Conservation (phyloP, 2,113 vertebrate species). For the Coregonus clupeaformis region DNA sequence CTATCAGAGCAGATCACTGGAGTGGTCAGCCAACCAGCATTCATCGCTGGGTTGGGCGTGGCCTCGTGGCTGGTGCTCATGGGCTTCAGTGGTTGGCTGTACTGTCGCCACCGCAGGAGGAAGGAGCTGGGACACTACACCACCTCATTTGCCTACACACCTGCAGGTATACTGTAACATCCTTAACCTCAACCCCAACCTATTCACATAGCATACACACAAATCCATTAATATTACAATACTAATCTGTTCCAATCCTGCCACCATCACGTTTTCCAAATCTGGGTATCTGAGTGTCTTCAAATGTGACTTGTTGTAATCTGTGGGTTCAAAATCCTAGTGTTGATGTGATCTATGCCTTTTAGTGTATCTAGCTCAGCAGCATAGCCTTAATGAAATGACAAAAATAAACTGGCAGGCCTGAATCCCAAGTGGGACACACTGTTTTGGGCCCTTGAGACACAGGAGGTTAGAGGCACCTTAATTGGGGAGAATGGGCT, state of each 20-base stretch:
- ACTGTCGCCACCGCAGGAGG: conserved; percentile 84
- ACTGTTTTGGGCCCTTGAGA: conserved; percentile 18
- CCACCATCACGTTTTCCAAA: conserved; percentile 12
- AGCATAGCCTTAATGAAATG: too few relatives aligned
- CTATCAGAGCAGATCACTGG: conserved; percentile 80
- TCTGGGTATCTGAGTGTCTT: not conserved
- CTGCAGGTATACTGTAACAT: conserved; percentile 73
- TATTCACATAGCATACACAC: not conserved
- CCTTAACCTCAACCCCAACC: not conserved
- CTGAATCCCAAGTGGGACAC: conserved; percentile 15
- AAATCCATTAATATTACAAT: not conserved
- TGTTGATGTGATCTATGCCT: conserved; percentile 11
- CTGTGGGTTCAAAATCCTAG: not conserved
- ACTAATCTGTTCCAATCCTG: not conserved
- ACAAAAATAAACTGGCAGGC: conserved; percentile 35
- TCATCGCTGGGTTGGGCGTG: conserved; percentile 85
- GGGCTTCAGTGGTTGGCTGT: conserved; percentile 84
- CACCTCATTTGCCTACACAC: conserved; percentile 93
- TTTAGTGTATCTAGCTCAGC: conserved; percentile 28
- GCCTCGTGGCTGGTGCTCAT: conserved; percentile 87
- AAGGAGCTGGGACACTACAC: conserved; percentile 94
- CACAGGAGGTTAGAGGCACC: too few relatives aligned
- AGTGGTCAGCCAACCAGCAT: conserved; percentile 83
- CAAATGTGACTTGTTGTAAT: conserved; percentile 11
- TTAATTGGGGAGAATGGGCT: too few relatives aligned